These are phyloP conservation scores for Coenonympha arcania DNA, from an alignment of 2,888 invertebrate genomes.

Conservation along the genomic window DNA sequence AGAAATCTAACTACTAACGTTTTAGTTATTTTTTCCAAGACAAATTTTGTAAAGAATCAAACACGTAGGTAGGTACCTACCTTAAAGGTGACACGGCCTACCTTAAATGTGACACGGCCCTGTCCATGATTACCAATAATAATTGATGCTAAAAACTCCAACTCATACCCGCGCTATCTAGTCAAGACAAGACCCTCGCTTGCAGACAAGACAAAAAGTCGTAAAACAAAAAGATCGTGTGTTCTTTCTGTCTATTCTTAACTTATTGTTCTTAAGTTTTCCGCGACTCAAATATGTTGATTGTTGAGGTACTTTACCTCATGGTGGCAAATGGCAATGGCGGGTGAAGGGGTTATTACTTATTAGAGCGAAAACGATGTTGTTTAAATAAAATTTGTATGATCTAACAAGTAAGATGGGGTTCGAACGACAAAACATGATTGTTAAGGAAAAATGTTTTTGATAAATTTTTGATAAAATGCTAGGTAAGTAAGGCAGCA, in stretches of 20 bases:
- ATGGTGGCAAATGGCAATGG: constrained; percentile 28
- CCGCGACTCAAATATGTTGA: constrained; percentile 20
- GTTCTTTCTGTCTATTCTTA: constrained; percentile 4
- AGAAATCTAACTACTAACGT: no score
- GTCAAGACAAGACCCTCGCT: not conserved
- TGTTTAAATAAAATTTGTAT: constrained; percentile 25
- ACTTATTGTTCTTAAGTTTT: constrained; percentile 28
- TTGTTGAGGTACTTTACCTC: constrained; percentile 18
- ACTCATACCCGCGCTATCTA: no score
- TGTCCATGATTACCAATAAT: no score
- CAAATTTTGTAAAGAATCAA: no score
- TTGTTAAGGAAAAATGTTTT: no score
- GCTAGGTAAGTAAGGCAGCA: constrained; percentile 39
- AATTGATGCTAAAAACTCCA: no score
- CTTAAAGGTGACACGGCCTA: no score
- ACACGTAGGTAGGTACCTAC: no score
- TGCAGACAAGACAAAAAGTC: not conserved
- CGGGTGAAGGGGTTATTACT: constrained; percentile 38
- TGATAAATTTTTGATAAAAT: not conserved
- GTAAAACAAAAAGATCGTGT: not conserved
- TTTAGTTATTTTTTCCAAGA: no score
- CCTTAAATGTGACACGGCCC: no score
- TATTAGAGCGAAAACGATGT: constrained; percentile 57
- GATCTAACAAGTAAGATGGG: constrained; percentile 15
- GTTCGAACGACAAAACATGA: not conserved